These are phyloP conservation scores for Julus scandinavius DNA, from an alignment of 2,888 invertebrate species.

Conservation along the genomic window DNA sequence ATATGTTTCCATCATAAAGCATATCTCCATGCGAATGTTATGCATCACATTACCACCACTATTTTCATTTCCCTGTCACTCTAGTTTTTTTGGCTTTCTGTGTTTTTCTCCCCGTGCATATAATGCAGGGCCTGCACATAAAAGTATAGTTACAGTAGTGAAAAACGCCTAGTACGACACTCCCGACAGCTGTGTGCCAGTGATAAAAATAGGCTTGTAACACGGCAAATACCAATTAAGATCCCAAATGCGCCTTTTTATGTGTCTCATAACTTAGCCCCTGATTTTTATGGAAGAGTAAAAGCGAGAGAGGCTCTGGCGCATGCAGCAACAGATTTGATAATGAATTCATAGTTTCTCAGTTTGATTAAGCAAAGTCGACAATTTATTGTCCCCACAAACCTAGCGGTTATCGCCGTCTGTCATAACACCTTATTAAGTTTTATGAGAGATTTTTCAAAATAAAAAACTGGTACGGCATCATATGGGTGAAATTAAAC, in stretches of 20 bases:
- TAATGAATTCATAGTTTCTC: conserved; percentile 58
- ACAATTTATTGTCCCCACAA: conserved; percentile 55
- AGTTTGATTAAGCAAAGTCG: conserved; percentile 57
- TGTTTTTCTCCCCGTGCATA: neutral
- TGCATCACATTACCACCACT: neutral
- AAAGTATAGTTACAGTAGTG: conserved; percentile 37
- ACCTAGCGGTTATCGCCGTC: conserved; percentile 56
- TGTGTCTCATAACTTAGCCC: conserved; percentile 55
- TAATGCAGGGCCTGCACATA: conserved; percentile 20
- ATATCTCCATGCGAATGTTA: conserved; percentile 7
- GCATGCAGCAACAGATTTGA: conserved; percentile 54
- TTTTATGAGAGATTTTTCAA: conserved; percentile 48
- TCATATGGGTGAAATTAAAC: conserved; percentile 47
- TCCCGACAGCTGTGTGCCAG: conserved; percentile 53
- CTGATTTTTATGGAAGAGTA: conserved; percentile 56
- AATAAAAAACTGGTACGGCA: conserved; percentile 44
- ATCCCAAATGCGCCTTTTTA: conserved; percentile 57
- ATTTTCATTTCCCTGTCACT: conserved; percentile 42
- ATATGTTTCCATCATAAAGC: conserved; percentile 24
- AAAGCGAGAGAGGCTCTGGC: neutral
- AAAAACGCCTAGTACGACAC: conserved; percentile 49
- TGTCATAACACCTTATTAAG: conserved; percentile 56
- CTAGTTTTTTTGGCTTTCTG: neutral
- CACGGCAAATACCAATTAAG: conserved; percentile 57
- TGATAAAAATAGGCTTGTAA: conserved; percentile 56